Evolutionary conservation across 2,888 invertebrate genomes (phyloP).

Genomic region (Caenorhabditis zanzibari): DNA sequence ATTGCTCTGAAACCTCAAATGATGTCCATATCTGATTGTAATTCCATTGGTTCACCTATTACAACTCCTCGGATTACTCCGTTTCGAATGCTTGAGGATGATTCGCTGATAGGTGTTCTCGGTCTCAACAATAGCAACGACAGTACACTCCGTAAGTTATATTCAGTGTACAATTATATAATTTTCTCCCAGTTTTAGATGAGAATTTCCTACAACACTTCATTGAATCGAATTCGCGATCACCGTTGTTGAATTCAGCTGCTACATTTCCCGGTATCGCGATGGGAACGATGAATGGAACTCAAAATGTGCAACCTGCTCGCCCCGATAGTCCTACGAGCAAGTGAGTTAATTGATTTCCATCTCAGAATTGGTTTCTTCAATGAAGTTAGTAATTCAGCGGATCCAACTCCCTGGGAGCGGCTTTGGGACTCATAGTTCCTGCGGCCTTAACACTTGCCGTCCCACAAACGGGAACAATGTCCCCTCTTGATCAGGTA

Average conservation of each 20-base stretch:
- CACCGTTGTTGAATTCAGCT: conserved; percentile 47
- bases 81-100: conserved; percentile 59
- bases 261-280: conserved; percentile 39
- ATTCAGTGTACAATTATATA: background rate
- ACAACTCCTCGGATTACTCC: conserved; percentile 74
- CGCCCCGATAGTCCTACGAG: conserved; percentile 66
- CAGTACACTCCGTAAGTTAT: conserved; percentile 50
- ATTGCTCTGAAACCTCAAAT: conserved; percentile 73
- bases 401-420: conserved; percentile 65
- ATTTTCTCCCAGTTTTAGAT: conserved; percentile 8
- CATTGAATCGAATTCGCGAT: conserved; percentile 72
- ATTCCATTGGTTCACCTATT: conserved; percentile 71
- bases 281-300: conserved; percentile 28
- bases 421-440: conserved; percentile 62
- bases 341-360: conserved; percentile 59
- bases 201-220: conserved; percentile 69
- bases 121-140: conserved; percentile 64
- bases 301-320: conserved; percentile 13
- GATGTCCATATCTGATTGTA: conserved; percentile 64
- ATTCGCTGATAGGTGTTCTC: conserved; percentile 52
- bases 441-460: conserved; percentile 63
- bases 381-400: conserved; percentile 49
- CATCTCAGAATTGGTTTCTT: background rate
- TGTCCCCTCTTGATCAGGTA: conserved; percentile 62
- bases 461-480: conserved; percentile 67